Conservation (phyloP, 2,888 invertebrate genomes). For the Gnatocerus cornutus region DNA sequence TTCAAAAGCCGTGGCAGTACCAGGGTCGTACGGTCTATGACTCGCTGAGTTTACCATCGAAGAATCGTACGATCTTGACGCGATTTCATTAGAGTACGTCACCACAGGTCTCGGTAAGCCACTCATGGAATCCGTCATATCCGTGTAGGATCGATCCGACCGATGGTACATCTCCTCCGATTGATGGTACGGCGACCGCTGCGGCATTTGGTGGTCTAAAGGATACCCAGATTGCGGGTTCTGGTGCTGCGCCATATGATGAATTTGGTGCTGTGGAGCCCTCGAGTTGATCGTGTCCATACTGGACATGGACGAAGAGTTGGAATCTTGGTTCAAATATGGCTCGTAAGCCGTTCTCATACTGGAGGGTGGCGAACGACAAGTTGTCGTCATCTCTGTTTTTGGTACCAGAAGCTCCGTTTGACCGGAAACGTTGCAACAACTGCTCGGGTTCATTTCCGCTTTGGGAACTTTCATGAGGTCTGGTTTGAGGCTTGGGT, state of each 20-base stretch:
- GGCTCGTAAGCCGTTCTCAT: conserved; percentile 76
- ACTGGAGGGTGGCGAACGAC: conserved; percentile 72
- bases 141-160: conserved; percentile 73
- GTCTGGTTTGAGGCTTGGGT: conserved; percentile 64
- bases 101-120: conserved; percentile 75
- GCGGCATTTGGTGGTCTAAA: conserved; percentile 69
- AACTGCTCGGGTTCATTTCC: conserved; percentile 68
- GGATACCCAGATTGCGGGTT: conserved; percentile 75
- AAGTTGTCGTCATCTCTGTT: conserved; percentile 74
- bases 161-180: conserved; percentile 73
- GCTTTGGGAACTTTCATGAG: conserved; percentile 74
- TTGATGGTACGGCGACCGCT: conserved; percentile 78
- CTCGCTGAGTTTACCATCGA: conserved; percentile 72
- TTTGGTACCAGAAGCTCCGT: conserved; percentile 79
- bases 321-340: conserved; percentile 81
- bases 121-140: conserved; percentile 78
- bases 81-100: conserved; percentile 75
- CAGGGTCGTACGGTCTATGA: conserved; percentile 77
- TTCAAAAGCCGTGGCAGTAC: conserved; percentile 76
- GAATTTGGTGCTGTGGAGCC: conserved; percentile 69
- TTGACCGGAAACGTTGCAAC: conserved; percentile 72
- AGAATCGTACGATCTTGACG: conserved; percentile 71
- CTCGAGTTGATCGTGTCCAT: conserved; percentile 78
- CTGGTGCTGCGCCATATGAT: conserved; percentile 68
- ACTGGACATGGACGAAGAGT: conserved; percentile 79